These are phyloP conservation scores for Turritopsis dohrnii DNA, from an alignment of 30 jellyfish, hydroid and myxozoan species.

Conservation along the genomic window DNA sequence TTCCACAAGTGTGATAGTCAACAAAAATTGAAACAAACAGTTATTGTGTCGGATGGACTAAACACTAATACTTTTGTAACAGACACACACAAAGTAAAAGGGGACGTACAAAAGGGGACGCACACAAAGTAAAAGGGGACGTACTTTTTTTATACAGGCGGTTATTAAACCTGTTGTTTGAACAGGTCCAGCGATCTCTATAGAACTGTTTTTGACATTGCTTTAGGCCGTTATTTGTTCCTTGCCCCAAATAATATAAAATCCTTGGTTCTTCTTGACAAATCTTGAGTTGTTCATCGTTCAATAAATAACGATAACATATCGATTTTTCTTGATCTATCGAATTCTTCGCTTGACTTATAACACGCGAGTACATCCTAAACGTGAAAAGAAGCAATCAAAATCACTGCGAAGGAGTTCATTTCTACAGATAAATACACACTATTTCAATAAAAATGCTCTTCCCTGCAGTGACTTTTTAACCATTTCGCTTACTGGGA, in stretches of 20 bases:
- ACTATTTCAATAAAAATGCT: no score
- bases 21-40: no score
- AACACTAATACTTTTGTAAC: no score
- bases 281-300: neutral
- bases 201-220: slow-evolving; percentile 20
- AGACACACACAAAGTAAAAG: no score
- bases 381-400: neutral
- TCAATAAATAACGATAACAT: slow-evolving; percentile 11
- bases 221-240: slow-evolving; percentile 15
- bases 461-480: no score
- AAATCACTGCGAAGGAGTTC: no score
- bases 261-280: slow-evolving; percentile 15
- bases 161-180: slow-evolving; percentile 1
- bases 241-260: slow-evolving; percentile 17
- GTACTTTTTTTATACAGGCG: slow-evolving; percentile 11
- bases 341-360: neutral
- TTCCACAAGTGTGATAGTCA: no score
- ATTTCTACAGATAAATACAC: no score
- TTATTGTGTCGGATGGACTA: no score
- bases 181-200: slow-evolving; percentile 21
- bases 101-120: neutral
- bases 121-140: neutral
- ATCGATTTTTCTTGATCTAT: neutral
- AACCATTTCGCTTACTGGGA: no score
- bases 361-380: slow-evolving; percentile 25